A percentile compares a stretch with the other conserved stretches of the same genome.
Conservation (phyloP, 2,888 invertebrate species). For the Ornithoptera priamus region DNA sequence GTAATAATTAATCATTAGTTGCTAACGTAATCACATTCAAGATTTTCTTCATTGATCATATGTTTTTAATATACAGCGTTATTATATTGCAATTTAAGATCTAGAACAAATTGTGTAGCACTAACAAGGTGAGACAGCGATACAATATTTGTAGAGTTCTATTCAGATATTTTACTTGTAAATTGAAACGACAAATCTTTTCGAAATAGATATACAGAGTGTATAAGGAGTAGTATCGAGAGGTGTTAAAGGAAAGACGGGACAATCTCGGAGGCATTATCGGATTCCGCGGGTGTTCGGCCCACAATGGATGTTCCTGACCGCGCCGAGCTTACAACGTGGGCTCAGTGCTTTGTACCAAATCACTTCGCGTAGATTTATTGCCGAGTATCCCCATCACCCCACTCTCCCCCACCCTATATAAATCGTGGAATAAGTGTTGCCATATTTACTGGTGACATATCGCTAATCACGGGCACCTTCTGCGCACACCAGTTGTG, state of each 20-base stretch:
- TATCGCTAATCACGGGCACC: constrained; percentile 73
- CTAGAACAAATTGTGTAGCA: too few species aligned
- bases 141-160: too few species aligned
- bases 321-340: constrained; percentile 70
- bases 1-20: too few species aligned
- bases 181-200: constrained; percentile 14
- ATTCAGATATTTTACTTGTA: not conserved
- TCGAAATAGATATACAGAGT: constrained; percentile 34
- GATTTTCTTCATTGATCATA: not conserved
- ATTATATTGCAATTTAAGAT: too few species aligned
- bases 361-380: constrained; percentile 78
- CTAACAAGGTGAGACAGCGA: too few species aligned
- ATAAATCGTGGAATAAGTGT: constrained; percentile 78
- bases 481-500: constrained; percentile 63
- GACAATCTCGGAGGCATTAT: constrained; percentile 77
- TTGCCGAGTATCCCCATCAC: constrained; percentile 67
- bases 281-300: constrained; percentile 73
- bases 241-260: constrained; percentile 76
- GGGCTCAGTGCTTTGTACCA: constrained; percentile 76
- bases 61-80: not conserved
- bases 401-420: constrained; percentile 61
- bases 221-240: constrained; percentile 52
- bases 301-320: constrained; percentile 74
- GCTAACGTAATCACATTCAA: not conserved
- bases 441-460: constrained; percentile 79